These are phyloP conservation scores for Tachysurus vachellii DNA, from an alignment of 2,113 vertebrate species.

Conservation along the genomic window DNA sequence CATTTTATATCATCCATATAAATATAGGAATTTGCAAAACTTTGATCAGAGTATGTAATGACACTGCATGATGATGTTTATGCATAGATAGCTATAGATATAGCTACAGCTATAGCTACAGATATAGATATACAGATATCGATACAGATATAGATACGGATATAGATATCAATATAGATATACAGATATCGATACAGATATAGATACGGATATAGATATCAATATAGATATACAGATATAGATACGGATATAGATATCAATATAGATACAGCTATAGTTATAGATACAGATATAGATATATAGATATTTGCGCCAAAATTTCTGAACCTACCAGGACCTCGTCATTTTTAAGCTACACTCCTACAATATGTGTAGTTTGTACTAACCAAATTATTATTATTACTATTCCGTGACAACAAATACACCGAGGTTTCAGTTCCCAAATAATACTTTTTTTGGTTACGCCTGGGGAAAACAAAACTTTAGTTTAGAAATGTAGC, in stretches of 20 bases:
- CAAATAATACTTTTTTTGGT: background rate
- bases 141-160: too few relatives aligned
- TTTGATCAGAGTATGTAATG: background rate
- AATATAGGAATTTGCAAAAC: background rate
- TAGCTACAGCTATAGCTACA: too few relatives aligned
- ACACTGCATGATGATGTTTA: too few relatives aligned
- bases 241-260: background rate
- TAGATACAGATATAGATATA: too few relatives aligned
- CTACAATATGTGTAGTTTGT: background rate
- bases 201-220: background rate
- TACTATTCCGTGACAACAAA: too few relatives aligned
- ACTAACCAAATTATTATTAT: background rate
- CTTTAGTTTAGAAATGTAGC: accelerated
- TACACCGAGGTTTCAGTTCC: background rate
- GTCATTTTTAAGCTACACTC: background rate
- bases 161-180: too few relatives aligned
- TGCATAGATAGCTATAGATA: too few relatives aligned
- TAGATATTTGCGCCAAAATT: background rate
- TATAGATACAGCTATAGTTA: too few relatives aligned
- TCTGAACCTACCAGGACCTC: background rate
- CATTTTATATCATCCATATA: background rate
- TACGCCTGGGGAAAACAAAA: background rate
- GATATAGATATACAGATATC: background rate
- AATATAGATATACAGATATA: too few relatives aligned
- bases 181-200: too few relatives aligned